Conservation (phyloP, 2,113 vertebrate genomes). For the Podarcis raffonei region DNA sequence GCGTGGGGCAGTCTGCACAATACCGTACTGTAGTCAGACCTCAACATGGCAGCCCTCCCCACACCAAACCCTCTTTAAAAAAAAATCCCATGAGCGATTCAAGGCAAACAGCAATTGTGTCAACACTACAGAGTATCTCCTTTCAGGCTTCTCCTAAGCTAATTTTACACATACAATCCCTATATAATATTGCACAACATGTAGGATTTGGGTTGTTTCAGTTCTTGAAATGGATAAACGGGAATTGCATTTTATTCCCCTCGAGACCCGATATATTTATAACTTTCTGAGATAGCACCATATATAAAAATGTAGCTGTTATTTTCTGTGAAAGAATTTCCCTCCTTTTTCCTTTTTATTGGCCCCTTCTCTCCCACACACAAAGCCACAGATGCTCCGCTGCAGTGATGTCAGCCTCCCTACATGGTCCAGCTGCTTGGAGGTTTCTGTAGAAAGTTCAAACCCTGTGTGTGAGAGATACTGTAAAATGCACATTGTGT, state of each 20-base stretch:
- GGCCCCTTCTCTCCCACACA: slow-evolving; percentile 72
- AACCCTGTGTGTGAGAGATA: slow-evolving; percentile 61
- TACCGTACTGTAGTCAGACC: background rate
- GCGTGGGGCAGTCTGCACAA: background rate
- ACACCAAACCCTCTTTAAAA: background rate
- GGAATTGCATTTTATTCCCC: slow-evolving; percentile 11
- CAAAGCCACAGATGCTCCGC: slow-evolving; percentile 72
- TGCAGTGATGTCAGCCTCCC: slow-evolving; percentile 75
- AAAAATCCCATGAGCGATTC: background rate
- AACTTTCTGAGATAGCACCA: slow-evolving; percentile 59
- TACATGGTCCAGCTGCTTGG: slow-evolving; percentile 77
- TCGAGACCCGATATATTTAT: slow-evolving; percentile 69
- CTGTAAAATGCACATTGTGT: slow-evolving; percentile 74
- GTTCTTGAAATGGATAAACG: slow-evolving; percentile 56
- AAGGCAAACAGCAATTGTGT: background rate
- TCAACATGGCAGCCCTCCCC: background rate
- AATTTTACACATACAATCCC: slow-evolving; percentile 7
- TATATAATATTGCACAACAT: slow-evolving; percentile 8
- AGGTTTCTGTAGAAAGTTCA: slow-evolving; percentile 81
- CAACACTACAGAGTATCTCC: background rate
- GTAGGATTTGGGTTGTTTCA: slow-evolving; percentile 57
- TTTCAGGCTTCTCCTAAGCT: background rate
- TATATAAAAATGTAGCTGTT: slow-evolving; percentile 55
- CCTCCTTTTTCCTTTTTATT: slow-evolving; percentile 67
- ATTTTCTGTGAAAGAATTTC: slow-evolving; percentile 69